Percentiles rank a stretch among this genome's conserved stretches.
Evolutionary conservation across 1,140 invertebrate species (phyloP).

Genomic region (Dendrolimus kikuchii): DNA sequence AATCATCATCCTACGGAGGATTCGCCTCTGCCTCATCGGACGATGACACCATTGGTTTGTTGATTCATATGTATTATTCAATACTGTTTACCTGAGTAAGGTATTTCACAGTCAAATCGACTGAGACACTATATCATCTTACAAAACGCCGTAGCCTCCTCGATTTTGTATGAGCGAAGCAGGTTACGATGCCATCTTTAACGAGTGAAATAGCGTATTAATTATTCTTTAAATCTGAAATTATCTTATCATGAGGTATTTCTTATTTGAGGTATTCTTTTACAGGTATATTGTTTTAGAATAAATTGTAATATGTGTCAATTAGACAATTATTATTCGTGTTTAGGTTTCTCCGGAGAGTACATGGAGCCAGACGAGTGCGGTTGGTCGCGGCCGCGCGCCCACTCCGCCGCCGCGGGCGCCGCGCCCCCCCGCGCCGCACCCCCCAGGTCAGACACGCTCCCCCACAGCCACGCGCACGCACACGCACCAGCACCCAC

Average conservation of each 20-base stretch:
- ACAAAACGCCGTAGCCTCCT: too few relatives aligned
- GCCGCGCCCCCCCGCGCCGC: conserved; percentile 25
- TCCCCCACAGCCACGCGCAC: conserved; percentile 26
- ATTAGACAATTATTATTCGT: not conserved
- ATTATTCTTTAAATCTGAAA: too few relatives aligned
- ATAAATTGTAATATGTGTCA: too few relatives aligned
- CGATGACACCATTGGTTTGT: conserved; percentile 70
- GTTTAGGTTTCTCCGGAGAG: conserved; percentile 72
- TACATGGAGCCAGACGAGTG: conserved; percentile 72
- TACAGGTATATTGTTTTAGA: too few relatives aligned
- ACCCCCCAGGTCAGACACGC: conserved; percentile 50
- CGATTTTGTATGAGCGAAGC: too few relatives aligned
- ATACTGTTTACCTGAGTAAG: too few relatives aligned
- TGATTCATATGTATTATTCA: not conserved
- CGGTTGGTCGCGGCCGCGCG: conserved; percentile 60
- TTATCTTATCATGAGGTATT: too few relatives aligned
- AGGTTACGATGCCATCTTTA: too few relatives aligned
- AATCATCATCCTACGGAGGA: conserved; percentile 73
- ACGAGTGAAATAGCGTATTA: too few relatives aligned
- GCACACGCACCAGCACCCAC: conserved; percentile 69
- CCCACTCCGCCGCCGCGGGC: conserved; percentile 70
- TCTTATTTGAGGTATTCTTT: too few relatives aligned
- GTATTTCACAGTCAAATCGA: too few relatives aligned
- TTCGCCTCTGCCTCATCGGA: conserved; percentile 73
- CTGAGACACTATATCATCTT: too few relatives aligned